Conservation (phyloP, 2,888 invertebrate genomes). For the Cephus rjabovi region DNA sequence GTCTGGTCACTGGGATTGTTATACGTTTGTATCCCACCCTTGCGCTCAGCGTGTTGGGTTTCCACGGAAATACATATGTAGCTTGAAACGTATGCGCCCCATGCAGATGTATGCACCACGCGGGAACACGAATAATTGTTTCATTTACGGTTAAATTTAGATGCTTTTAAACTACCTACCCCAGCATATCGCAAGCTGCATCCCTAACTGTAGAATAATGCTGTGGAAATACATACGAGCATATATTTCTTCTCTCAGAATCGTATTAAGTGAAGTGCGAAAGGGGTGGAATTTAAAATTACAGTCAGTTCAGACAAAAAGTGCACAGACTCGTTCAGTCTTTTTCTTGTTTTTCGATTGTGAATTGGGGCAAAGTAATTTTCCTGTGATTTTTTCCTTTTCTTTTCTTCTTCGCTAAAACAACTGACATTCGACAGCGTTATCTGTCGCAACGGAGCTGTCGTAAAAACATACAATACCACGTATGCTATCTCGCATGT, state of each 20-base stretch:
- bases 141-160: slow-evolving; percentile 31
- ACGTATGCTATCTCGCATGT: background rate
- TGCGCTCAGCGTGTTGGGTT: background rate
- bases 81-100: background rate
- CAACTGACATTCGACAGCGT: background rate
- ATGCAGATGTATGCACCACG: slow-evolving; percentile 2
- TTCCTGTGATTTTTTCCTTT: background rate
- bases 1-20: slow-evolving; percentile 28
- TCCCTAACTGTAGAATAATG: slow-evolving; percentile 6
- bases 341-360: background rate
- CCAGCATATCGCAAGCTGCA: slow-evolving; percentile 17
- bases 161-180: slow-evolving; percentile 21
- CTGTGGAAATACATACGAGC: background rate
- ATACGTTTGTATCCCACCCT: background rate
- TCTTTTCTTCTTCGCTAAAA: background rate
- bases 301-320: background rate
- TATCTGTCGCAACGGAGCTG: background rate
- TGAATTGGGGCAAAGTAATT: background rate
- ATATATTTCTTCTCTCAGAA: background rate
- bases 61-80: slow-evolving; percentile 1
- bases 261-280: background rate
- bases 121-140: slow-evolving; percentile 31
- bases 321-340: no score
- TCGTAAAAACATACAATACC: background rate
- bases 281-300: background rate